phyloP scores from a whole-genome alignment of 2,113 vertebrate species.

The Bucco capensis region DNA sequence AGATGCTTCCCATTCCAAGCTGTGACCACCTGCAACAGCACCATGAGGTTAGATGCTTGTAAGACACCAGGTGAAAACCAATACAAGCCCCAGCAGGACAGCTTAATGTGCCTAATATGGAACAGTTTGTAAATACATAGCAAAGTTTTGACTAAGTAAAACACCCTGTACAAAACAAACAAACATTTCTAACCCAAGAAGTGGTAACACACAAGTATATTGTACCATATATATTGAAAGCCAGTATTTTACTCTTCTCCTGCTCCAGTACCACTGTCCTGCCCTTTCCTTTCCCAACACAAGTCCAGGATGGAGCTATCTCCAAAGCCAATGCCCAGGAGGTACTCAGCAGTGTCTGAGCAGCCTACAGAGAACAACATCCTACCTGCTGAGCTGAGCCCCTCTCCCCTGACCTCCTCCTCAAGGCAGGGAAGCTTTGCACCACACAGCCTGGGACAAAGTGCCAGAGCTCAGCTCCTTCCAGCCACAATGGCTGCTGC shows the following conservation, averaged over 20 bases:
- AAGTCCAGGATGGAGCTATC: not conserved
- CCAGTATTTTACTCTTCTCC: not conserved
- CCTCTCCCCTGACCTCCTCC: not conserved
- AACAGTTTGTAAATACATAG: not conserved
- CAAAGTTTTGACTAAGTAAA: not conserved
- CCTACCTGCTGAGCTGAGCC: not conserved
- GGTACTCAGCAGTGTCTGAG: accelerated
- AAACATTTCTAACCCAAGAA: not conserved
- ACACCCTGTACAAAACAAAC: not conserved
- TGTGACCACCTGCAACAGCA: not conserved
- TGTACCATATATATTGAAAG: not conserved
- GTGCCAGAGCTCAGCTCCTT: not conserved
- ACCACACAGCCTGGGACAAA: not conserved
- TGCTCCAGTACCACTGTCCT: not conserved
- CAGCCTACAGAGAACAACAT: not conserved
- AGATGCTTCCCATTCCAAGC: not conserved
- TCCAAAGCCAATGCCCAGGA: not conserved
- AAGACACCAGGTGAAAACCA: not conserved
- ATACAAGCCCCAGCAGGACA: not conserved
- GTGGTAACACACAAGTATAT: not conserved
- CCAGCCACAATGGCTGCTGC: not conserved
- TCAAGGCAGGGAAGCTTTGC: not conserved
- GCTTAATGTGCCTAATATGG: not conserved
- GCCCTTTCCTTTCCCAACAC: too few species aligned
- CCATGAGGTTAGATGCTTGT: not conserved